Evolutionary conservation across 2,888 invertebrate genomes (phyloP).

Genomic region (Nomada fabriciana): DNA sequence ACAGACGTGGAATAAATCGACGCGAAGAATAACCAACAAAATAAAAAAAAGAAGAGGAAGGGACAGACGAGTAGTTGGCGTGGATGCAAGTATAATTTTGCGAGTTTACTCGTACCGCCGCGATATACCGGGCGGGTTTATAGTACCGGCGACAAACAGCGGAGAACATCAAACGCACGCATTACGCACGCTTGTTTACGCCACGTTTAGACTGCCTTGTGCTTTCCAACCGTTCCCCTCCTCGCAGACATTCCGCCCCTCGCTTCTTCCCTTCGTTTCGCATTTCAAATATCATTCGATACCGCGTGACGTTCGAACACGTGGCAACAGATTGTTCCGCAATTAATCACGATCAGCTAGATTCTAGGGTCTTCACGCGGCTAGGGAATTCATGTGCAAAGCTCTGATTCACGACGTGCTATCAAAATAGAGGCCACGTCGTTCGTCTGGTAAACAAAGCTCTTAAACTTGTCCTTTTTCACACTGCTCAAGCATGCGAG

Average conservation of each 20-base stretch:
- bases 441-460: neutral
- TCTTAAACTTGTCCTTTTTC: neutral
- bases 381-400: too few relatives aligned
- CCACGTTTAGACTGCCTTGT: constrained; percentile 17
- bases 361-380: too few relatives aligned
- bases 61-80: constrained; percentile 16
- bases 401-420: too few relatives aligned
- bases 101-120: constrained; percentile 28
- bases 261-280: neutral
- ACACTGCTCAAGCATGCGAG: too few relatives aligned
- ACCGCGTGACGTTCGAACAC: too few relatives aligned
- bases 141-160: constrained; percentile 48
- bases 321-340: too few relatives aligned
- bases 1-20: constrained; percentile 9
- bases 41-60: neutral
- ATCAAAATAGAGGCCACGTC: too few relatives aligned
- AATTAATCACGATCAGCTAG: too few relatives aligned
- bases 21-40: neutral
- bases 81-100: constrained; percentile 37
- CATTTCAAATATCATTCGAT: neutral
- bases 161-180: constrained; percentile 53
- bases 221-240: neutral
- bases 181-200: constrained; percentile 47
- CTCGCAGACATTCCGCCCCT: neutral
- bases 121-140: constrained; percentile 35